Evolutionary conservation across 2,888 invertebrate genomes (phyloP).

Genomic region (Apeira syringaria): DNA sequence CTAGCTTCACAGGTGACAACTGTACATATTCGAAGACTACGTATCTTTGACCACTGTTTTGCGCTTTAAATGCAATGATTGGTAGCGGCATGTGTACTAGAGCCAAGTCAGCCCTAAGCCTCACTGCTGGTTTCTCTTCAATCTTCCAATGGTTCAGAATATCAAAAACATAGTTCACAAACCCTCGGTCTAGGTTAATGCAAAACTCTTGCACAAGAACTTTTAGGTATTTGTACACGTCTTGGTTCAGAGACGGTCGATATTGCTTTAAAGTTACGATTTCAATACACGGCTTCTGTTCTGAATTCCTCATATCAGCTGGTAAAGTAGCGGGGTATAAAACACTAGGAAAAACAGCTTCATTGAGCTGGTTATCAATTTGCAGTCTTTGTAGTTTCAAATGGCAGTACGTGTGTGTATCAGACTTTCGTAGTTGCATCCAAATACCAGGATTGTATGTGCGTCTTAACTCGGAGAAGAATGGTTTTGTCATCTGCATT

Average conservation of each 20-base stretch:
- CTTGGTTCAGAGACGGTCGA: conserved; percentile 73
- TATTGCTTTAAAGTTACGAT: conserved; percentile 80
- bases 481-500: conserved; percentile 95
- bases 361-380: conserved; percentile 90
- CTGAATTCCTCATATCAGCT: conserved; percentile 57
- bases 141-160: conserved; percentile 84
- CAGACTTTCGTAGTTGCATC: conserved; percentile 88
- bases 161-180: conserved; percentile 85
- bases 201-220: conserved; percentile 86
- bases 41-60: conserved; percentile 57
- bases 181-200: conserved; percentile 88
- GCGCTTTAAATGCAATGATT: conserved; percentile 68
- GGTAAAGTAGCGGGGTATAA: conserved; percentile 85
- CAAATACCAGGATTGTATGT: conserved; percentile 90
- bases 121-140: conserved; percentile 82
- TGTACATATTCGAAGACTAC: conserved; percentile 83
- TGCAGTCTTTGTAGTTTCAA: conserved; percentile 87
- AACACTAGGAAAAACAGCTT: conserved; percentile 88
- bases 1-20: conserved; percentile 83
- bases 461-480: conserved; percentile 90
- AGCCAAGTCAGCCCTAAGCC: conserved; percentile 81
- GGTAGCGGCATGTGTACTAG: conserved; percentile 84
- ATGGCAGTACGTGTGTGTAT: conserved; percentile 86
- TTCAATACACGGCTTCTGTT: conserved; percentile 84
- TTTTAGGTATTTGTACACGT: conserved; percentile 85